phyloP scores from a whole-genome alignment of 2,797 vertebrate genomes.

The Pseudochirops cupreus region DNA sequence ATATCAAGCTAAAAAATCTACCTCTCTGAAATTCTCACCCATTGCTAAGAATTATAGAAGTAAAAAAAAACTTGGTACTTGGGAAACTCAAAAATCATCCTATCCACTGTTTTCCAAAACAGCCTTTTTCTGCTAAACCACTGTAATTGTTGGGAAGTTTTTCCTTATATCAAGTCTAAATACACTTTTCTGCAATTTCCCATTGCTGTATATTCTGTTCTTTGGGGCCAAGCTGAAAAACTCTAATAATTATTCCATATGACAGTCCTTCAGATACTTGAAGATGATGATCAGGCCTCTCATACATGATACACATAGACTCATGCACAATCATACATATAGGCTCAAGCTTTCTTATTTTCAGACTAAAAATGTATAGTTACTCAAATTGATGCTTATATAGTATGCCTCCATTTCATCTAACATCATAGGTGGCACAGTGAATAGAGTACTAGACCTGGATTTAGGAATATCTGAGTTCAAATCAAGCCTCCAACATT shows the following conservation, averaged over 20 bases:
- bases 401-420: background rate
- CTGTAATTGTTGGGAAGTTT: background rate
- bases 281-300: background rate
- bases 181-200: background rate
- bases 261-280: background rate
- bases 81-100: background rate
- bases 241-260: background rate
- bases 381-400: background rate
- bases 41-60: background rate
- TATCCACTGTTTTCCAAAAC: background rate
- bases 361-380: background rate
- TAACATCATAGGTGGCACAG: background rate
- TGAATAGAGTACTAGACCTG: background rate
- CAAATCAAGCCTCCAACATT: background rate
- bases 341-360: background rate
- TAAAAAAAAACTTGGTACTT: background rate
- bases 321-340: background rate
- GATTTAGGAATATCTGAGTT: background rate
- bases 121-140: background rate
- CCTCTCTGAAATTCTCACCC: background rate
- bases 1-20: background rate
- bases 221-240: background rate
- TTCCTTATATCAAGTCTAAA: background rate
- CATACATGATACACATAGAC: background rate
- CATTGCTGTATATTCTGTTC: background rate